These are phyloP conservation scores for Galerucella calmariensis DNA, from an alignment of 2,888 invertebrate genomes.

Conservation along the genomic window DNA sequence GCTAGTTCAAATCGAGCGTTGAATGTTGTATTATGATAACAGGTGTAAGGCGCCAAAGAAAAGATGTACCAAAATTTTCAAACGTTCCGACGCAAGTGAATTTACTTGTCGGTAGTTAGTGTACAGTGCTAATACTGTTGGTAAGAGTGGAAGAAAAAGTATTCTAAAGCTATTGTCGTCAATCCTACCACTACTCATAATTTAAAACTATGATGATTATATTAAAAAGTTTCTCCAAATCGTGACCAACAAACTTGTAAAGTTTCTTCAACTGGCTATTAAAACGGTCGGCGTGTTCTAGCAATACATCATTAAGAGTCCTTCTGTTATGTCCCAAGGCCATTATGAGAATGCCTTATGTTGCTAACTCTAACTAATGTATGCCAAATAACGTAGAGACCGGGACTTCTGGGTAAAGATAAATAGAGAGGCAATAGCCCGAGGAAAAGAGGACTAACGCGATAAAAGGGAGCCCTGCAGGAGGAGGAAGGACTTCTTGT, in stretches of 20 bases:
- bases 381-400: slow-evolving; percentile 58
- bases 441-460: slow-evolving; percentile 62
- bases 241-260: slow-evolving; percentile 30
- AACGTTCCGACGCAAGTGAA: too few relatives aligned
- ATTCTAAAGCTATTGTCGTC: too few relatives aligned
- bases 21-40: too few relatives aligned
- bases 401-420: slow-evolving; percentile 61
- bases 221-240: slow-evolving; percentile 14
- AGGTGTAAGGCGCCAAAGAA: too few relatives aligned
- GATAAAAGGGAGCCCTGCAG: slow-evolving; percentile 61
- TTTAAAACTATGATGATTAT: neutral
- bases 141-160: too few relatives aligned
- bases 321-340: slow-evolving; percentile 59
- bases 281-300: slow-evolving; percentile 24
- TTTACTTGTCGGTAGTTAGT: too few relatives aligned
- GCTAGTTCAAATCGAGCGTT: too few relatives aligned
- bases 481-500: slow-evolving; percentile 56
- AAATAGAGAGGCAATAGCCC: slow-evolving; percentile 64
- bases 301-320: slow-evolving; percentile 60
- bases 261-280: slow-evolving; percentile 30
- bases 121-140: too few relatives aligned
- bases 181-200: neutral
- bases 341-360: slow-evolving; percentile 60
- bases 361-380: slow-evolving; percentile 60
- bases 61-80: too few relatives aligned